Evolutionary conservation across 2,113 vertebrate species (phyloP).

Genomic region (Bungarus multicinctus): DNA sequence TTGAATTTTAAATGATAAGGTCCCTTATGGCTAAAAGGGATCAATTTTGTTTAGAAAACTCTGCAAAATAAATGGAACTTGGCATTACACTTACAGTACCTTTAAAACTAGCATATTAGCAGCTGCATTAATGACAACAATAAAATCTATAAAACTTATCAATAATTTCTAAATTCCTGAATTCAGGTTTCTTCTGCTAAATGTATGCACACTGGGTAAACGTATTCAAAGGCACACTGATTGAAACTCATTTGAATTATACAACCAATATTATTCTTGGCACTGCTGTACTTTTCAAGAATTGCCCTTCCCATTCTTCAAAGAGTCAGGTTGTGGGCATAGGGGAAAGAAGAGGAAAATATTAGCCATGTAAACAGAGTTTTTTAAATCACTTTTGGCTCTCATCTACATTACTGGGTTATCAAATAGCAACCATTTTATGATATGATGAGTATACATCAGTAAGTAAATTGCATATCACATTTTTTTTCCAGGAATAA

Average conservation of each 20-base stretch:
- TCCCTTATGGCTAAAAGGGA: neutral
- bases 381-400: neutral
- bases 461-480: neutral
- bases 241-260: neutral
- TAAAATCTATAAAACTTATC: neutral
- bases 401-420: neutral
- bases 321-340: neutral
- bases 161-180: neutral
- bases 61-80: neutral
- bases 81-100: neutral
- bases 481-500: rapidly evolving
- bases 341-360: neutral
- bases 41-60: neutral
- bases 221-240: no score
- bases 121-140: neutral
- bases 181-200: neutral
- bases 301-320: neutral
- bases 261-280: neutral
- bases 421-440: neutral
- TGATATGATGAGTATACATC: neutral
- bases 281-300: neutral
- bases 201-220: neutral
- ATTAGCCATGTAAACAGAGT: neutral
- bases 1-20: neutral
- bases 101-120: neutral